Evolutionary conservation across 2,797 vertebrate genomes (phyloP).

Genomic region (Paratrypauchen microcephalus): DNA sequence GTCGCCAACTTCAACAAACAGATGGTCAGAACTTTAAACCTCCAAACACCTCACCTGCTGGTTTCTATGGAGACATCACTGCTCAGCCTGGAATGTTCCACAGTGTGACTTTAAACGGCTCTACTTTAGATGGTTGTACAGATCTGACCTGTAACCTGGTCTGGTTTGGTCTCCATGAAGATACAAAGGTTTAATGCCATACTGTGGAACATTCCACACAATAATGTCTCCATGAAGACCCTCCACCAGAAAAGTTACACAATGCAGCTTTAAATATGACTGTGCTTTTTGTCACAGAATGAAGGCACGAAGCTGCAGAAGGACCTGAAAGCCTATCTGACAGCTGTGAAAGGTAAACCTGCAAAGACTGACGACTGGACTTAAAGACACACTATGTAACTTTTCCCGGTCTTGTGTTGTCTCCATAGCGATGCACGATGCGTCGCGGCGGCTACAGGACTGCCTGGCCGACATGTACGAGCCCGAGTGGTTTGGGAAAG

Average conservation of each 20-base stretch:
- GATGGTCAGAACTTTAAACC: constrained; percentile 80
- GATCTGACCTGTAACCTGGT: too few relatives aligned
- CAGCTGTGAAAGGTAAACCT: constrained; percentile 85
- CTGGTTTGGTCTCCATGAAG: too few relatives aligned
- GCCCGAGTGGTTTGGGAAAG: constrained; percentile 95
- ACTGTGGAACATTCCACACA: too few relatives aligned
- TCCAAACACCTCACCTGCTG: too few relatives aligned
- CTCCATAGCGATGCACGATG: constrained; percentile 90
- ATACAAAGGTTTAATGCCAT: too few relatives aligned
- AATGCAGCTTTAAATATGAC: neutral
- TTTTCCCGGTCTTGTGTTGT: neutral
- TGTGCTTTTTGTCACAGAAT: constrained; percentile 64
- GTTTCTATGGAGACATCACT: too few relatives aligned
- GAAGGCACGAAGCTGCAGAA: constrained; percentile 92
- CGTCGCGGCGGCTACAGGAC: constrained; percentile 91
- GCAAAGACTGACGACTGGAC: too few relatives aligned
- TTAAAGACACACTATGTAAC: constrained; percentile 23
- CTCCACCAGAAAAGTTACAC: too few relatives aligned
- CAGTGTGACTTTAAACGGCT: too few relatives aligned
- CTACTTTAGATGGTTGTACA: too few relatives aligned
- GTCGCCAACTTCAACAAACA: constrained; percentile 96
- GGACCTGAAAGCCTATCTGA: constrained; percentile 87
- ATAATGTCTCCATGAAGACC: too few relatives aligned
- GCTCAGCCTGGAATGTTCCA: too few relatives aligned
- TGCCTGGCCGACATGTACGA: constrained; percentile 96